phyloP scores from a whole-genome alignment of 2,797 vertebrate genomes.

The Siniperca undulata region DNA sequence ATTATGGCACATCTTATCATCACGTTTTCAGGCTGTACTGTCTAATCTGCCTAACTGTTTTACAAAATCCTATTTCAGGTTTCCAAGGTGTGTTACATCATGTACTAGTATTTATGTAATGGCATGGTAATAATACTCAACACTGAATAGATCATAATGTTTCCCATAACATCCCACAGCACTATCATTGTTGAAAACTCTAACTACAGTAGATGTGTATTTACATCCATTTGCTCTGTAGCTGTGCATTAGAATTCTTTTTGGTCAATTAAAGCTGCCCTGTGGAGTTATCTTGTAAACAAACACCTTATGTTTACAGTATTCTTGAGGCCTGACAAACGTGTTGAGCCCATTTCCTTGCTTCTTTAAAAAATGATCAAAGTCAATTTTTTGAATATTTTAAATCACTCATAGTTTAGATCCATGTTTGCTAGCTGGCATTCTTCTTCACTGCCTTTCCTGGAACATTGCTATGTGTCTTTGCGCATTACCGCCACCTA shows the following conservation, averaged over 20 bases:
- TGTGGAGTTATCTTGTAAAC: neutral
- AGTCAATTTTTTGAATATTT: neutral
- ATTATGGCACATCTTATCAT: neutral
- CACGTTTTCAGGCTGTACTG: neutral
- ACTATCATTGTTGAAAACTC: slow-evolving; percentile 17
- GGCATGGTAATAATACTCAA: slow-evolving; percentile 33
- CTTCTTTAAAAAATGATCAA: neutral
- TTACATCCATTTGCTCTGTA: slow-evolving; percentile 59
- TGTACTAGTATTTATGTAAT: slow-evolving; percentile 10
- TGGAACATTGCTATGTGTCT: neutral
- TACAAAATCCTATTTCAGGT: neutral
- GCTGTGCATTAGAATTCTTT: slow-evolving; percentile 46
- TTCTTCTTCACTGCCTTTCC: neutral
- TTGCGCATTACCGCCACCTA: neutral
- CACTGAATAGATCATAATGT: slow-evolving; percentile 15
- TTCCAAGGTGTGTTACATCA: slow-evolving; percentile 6
- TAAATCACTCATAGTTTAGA: neutral
- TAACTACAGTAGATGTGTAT: slow-evolving; percentile 24
- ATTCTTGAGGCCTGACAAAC: neutral
- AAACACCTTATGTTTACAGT: neutral
- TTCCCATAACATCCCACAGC: slow-evolving; percentile 39
- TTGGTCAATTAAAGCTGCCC: slow-evolving; percentile 20
- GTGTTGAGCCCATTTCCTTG: neutral
- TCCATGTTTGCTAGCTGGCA: neutral
- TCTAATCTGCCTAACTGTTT: neutral